Evolutionary conservation across 1,140 invertebrate species (phyloP).

Genomic region (Tenebrio molitor): DNA sequence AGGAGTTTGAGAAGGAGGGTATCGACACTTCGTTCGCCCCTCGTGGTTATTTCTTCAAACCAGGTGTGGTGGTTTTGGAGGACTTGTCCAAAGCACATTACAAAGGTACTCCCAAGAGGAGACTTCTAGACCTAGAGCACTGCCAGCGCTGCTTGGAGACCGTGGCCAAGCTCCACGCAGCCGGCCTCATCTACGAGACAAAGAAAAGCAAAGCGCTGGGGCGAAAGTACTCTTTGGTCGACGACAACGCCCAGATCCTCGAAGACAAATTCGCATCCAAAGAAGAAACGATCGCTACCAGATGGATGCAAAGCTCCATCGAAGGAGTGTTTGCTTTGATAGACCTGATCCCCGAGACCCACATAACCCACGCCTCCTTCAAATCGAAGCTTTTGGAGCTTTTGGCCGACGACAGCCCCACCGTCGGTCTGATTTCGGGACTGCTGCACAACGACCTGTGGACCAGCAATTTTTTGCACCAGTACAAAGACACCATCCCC

Average conservation of each 20-base stretch:
- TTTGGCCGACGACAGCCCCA: neutral
- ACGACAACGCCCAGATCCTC: constrained; percentile 41
- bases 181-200: constrained; percentile 60
- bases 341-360: constrained; percentile 41
- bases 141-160: constrained; percentile 57
- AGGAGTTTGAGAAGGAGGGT: constrained; percentile 35
- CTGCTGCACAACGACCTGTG: constrained; percentile 68
- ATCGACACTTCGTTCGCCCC: constrained; percentile 48
- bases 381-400: neutral
- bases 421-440: neutral
- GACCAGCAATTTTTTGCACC: constrained; percentile 69
- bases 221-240: constrained; percentile 37
- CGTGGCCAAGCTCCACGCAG: constrained; percentile 63
- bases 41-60: constrained; percentile 47
- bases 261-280: constrained; percentile 41
- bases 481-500: constrained; percentile 63
- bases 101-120: constrained; percentile 35
- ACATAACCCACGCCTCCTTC: neutral
- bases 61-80: constrained; percentile 51
- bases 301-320: constrained; percentile 40
- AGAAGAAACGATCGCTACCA: constrained; percentile 10
- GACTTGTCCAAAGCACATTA: constrained; percentile 43
- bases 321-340: constrained; percentile 41
- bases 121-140: constrained; percentile 48
- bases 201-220: constrained; percentile 45